Evolutionary conservation across 2,888 invertebrate species (phyloP), one percentile per base, ranked within the genome.

Genomic region (Brassicogethes aeneus): DNA sequence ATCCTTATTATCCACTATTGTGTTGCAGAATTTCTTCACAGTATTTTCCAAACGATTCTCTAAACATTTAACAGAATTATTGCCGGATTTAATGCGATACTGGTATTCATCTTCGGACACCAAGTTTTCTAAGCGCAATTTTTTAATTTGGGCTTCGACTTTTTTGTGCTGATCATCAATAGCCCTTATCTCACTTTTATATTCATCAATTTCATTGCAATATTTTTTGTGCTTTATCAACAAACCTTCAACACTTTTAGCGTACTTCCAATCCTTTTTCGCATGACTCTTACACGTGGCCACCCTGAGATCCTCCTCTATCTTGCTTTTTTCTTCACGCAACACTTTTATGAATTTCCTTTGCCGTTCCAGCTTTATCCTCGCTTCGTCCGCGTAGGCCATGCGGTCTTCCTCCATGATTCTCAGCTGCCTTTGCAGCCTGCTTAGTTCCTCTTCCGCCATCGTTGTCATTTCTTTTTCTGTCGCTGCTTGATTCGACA

Each of bases 321-420:
- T 70, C 51, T 80, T 79, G 7, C 76, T 73, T 45, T 80, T 73
- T 51, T 85, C 84, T 14, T 69, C 65, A 50, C 75, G 74, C 23
- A 85, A 67, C 5, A 72, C 73, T 15, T 67, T 67, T 46, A 84
- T 76, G 49, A 80, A 74, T 55, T 73, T 76, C 52, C 75, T 70
- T 61, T 82, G 80, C 60, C 77, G 77, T 38, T 76, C 70, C 15
- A 82, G 66, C 45, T 80, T 76, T 3, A 79, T 75, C 52, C 78
- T 78, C 15, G 79, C 79, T 57, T 85, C 82, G 56, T 79, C 81
- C 39, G 76, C 75, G 56, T 85, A 86, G 0, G 79, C 75, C 8
- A 76, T 71, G 2, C 85, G 72, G 62, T 88, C 86, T 44, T 82
- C 79, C 63, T 90, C 87, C 85, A 89, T 87, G 52, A 87, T 82